Evolutionary conservation across 1,140 invertebrate species (phyloP).

Genomic region (Conus betulinus): DNA sequence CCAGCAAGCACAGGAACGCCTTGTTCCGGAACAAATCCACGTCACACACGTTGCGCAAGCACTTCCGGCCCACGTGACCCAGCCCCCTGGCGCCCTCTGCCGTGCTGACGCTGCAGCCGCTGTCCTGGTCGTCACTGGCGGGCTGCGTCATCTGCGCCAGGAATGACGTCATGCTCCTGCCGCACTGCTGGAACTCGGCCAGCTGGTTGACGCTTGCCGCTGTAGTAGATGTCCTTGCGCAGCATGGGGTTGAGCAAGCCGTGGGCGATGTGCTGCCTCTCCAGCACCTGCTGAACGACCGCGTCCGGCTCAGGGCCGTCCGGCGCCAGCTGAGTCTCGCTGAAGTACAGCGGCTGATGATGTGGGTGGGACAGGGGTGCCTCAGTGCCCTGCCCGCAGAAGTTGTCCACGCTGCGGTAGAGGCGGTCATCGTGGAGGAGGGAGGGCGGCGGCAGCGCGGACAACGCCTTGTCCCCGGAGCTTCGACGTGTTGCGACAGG

Average conservation of each 20-base stretch:
- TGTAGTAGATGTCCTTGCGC: constrained; percentile 97
- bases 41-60: neutral
- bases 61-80: neutral
- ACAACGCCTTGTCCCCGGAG: no score
- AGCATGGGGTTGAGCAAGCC: constrained; percentile 82
- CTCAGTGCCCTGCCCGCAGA: no score
- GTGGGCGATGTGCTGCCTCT: constrained; percentile 4
- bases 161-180: constrained; percentile 32
- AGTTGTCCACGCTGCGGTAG: no score
- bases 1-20: neutral
- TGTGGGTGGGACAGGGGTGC: no score
- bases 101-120: neutral
- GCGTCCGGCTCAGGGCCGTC: neutral
- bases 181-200: constrained; percentile 65
- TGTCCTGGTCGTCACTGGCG: neutral
- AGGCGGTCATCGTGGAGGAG: no score
- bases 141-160: constrained; percentile 33
- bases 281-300: no score
- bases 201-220: constrained; percentile 82
- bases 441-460: no score
- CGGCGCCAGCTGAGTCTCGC: constrained; percentile 17
- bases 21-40: neutral
- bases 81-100: neutral
- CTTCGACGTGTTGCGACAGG: no score
- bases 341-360: neutral